Evolutionary conservation across 1,140 invertebrate species (phyloP), one percentile per base, ranked within the genome.

Genomic region (Trissolcus basalis): DNA sequence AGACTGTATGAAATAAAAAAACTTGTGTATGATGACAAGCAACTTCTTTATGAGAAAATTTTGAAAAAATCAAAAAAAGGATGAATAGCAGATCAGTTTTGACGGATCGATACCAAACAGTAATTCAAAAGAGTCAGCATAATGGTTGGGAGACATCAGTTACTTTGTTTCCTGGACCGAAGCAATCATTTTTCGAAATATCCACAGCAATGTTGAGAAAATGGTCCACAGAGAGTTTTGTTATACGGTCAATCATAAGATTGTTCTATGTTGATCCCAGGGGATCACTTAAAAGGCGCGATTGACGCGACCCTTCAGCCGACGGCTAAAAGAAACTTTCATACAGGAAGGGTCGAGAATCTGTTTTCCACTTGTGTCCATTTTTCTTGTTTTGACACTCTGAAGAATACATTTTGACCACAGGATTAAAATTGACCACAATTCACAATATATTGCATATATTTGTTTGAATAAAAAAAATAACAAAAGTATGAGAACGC

Each of bases 161-260:
- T 44, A 13, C 7, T 13, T 44, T 44, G 12, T 14, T 44, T 14
- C 45, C 16, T 27, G 4, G 27, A 35, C 13, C 7, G 12, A 33
- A n/a, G 49, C 51, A 13, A 61, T 60, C 51, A 64, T 72, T 73
- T 73, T 68, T 47, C n/a, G 50, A 70, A 74, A 64, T 63, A 69
- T 55, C 33, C n/a, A 47, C 54, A 72, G 78, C 65, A 72, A 79
- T 67, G 78, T 69, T 63, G 60, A 78, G 81, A 84, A 88, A 88
- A 85, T 80, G 75, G 81, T 74, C 86, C 86, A 64, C 56, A 44
- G 86, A 86, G 86, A 84, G 60, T 82, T 81, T 77, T 60, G 82
- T 84, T 86, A 87, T 84, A 78, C 82, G 87, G 87, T 87, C 87
- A 87, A 88, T 88, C 87, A 88, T 88, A 87, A 87, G 83, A 88